Conservation (phyloP, 1,140 invertebrate genomes). For the Atta cephalotes region DNA sequence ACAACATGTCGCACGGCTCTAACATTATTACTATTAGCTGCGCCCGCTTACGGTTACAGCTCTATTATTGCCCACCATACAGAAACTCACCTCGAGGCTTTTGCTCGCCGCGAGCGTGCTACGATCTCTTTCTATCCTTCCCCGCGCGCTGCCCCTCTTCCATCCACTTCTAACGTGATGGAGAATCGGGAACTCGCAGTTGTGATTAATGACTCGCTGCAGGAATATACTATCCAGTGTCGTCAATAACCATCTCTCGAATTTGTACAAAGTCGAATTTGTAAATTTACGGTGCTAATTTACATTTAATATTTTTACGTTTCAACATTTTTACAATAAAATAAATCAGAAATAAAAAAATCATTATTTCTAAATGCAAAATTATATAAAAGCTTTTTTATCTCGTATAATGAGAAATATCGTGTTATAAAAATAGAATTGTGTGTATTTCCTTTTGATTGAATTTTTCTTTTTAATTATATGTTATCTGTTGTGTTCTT, state of each 20-base stretch:
- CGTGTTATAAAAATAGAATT: not conserved
- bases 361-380: constrained; percentile 2
- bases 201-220: constrained; percentile 82
- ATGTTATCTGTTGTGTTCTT: not conserved
- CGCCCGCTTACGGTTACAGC: constrained; percentile 78
- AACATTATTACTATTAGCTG: constrained; percentile 84
- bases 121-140: constrained; percentile 66
- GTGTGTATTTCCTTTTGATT: not conserved
- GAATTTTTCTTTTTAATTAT: not conserved
- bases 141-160: constrained; percentile 36
- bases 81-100: constrained; percentile 73
- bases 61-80: constrained; percentile 80
- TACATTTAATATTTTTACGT: not conserved
- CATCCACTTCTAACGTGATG: constrained; percentile 60
- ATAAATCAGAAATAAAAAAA: not conserved
- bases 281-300: not conserved
- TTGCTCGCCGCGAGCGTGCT: constrained; percentile 64
- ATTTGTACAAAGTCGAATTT: constrained; percentile 67
- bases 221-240: constrained; percentile 66
- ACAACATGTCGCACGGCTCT: constrained; percentile 39
- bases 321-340: not conserved
- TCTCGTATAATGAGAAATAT: not conserved
- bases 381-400: not conserved
- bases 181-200: constrained; percentile 75
- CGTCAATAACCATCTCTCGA: constrained; percentile 71